Evolutionary conservation across 1,140 invertebrate species (phyloP).

Genomic region (Rhopalosiphum padi): DNA sequence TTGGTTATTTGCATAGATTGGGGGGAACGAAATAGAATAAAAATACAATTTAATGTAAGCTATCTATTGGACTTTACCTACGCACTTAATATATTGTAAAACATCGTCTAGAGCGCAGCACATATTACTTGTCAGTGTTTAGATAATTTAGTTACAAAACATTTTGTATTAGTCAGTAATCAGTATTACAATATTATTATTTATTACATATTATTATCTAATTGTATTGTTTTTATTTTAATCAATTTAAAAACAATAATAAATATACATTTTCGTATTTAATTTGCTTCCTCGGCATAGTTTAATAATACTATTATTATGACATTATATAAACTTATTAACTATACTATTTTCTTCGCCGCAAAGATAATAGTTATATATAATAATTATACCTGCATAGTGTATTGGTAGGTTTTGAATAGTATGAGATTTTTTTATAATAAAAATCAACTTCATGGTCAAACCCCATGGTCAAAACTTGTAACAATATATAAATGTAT

Average conservation of each 20-base stretch:
- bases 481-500: not conserved
- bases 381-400: not conserved
- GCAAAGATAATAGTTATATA: not conserved
- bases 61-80: not conserved
- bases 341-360: not conserved
- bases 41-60: not conserved
- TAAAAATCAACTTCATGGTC: not conserved
- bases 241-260: not conserved
- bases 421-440: not conserved
- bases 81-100: not conserved
- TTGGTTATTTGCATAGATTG: not conserved
- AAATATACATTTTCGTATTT: not conserved
- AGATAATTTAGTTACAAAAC: not conserved
- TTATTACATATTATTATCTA: not conserved
- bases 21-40: too few species aligned
- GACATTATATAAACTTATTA: not conserved
- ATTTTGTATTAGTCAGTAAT: not conserved
- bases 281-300: not conserved
- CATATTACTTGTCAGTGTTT: not conserved
- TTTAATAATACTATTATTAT: not conserved
- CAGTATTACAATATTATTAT: not conserved
- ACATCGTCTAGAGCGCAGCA: conserved; percentile 16
- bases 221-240: not conserved
- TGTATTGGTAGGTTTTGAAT: not conserved
- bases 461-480: not conserved